Conservation (phyloP, 1,140 invertebrate genomes). For the Trypoxylus dichotomus region DNA sequence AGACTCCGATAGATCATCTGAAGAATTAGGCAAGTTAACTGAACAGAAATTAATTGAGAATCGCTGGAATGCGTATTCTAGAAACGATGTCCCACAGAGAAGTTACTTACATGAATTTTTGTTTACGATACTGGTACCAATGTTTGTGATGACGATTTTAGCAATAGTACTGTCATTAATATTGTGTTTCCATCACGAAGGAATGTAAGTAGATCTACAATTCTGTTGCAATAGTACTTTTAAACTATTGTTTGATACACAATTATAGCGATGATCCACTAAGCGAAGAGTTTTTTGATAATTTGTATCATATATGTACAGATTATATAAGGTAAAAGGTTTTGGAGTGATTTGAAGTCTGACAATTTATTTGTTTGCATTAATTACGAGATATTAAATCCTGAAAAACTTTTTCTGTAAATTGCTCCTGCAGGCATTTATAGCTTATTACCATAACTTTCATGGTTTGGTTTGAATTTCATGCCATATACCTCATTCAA, state of each 20-base stretch:
- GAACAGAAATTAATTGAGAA: constrained; percentile 48
- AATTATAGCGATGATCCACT: constrained; percentile 49
- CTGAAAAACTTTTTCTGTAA: neutral
- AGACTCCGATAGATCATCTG: constrained; percentile 44
- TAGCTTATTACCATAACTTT: neutral
- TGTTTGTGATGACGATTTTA: constrained; percentile 67
- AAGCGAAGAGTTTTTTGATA: constrained; percentile 51
- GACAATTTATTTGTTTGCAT: neutral
- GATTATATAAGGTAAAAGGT: constrained; percentile 47
- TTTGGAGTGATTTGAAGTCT: constrained; percentile 5
- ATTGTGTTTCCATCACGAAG: constrained; percentile 76
- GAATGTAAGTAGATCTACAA: constrained; percentile 67
- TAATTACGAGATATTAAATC: neutral
- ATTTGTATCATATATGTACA: constrained; percentile 52
- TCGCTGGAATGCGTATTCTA: constrained; percentile 61
- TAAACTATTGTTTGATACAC: constrained; percentile 31
- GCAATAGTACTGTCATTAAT: constrained; percentile 69
- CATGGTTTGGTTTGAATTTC: constrained; percentile 4
- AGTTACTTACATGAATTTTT: constrained; percentile 72
- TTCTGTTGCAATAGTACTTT: constrained; percentile 26
- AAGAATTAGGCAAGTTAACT: constrained; percentile 39
- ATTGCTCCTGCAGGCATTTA: neutral
- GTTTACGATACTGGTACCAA: constrained; percentile 71
- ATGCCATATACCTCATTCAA: neutral
- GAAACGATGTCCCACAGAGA: constrained; percentile 64